Percentiles rank a stretch among this genome's conserved stretches.
Conservation (phyloP, 2,797 vertebrate genomes). For the Enteromius treurensis region DNA sequence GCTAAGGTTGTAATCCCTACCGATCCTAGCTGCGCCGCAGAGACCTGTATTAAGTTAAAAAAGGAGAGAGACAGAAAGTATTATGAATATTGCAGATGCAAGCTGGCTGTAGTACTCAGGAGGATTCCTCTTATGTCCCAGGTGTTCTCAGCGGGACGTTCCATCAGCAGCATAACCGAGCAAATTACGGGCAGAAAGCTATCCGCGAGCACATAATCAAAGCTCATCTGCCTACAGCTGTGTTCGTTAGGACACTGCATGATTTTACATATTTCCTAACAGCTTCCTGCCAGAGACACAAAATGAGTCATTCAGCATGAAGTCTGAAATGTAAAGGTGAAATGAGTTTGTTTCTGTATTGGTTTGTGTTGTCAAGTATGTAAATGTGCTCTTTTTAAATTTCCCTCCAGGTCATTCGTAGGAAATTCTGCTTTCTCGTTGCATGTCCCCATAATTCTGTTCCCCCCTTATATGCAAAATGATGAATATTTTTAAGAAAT, state of each 20-base stretch:
- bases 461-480: too few species aligned
- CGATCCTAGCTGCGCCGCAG: background rate
- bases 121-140: conserved; percentile 7
- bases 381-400: conserved; percentile 7
- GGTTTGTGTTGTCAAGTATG: background rate
- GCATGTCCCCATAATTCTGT: background rate
- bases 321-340: background rate
- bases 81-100: conserved; percentile 10
- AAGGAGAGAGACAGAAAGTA: background rate
- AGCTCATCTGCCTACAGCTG: conserved; percentile 19
- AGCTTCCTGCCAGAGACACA: background rate
- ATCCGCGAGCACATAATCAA: background rate
- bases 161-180: background rate
- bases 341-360: background rate
- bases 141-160: background rate
- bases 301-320: background rate
- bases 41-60: background rate
- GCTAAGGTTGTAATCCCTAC: conserved; percentile 41
- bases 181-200: background rate
- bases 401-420: background rate
- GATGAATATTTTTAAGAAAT: too few species aligned
- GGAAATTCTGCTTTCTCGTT: background rate
- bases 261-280: conserved; percentile 1
- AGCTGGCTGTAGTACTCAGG: background rate
- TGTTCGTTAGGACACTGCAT: background rate